These are phyloP conservation scores for Papilio glaucus DNA, from an alignment of 1,140 invertebrate species.

Conservation along the genomic window DNA sequence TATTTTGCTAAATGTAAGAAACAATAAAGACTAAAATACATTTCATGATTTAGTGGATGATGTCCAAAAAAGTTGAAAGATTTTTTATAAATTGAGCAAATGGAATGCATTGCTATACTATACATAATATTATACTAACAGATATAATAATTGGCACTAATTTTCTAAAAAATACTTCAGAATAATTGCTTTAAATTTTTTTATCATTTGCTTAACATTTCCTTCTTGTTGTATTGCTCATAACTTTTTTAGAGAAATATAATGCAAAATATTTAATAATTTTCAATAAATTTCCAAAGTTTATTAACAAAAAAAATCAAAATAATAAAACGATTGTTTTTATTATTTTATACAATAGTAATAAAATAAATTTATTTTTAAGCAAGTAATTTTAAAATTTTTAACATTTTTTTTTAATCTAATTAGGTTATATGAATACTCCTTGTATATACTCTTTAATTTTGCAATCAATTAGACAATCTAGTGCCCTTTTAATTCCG, in stretches of 20 bases:
- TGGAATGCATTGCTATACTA: background rate
- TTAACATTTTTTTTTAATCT: background rate
- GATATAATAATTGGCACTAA: background rate
- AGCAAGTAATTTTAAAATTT: background rate
- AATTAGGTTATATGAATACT: background rate
- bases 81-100: background rate
- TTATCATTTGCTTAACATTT: background rate
- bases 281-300: background rate
- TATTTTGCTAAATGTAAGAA: background rate
- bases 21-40: too few species aligned
- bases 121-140: background rate
- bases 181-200: background rate
- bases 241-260: background rate
- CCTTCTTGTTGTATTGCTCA: background rate
- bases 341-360: too few species aligned
- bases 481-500: slow-evolving; percentile 53
- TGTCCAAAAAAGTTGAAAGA: background rate
- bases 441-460: slow-evolving; percentile 34
- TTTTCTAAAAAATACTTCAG: background rate
- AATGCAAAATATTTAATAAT: background rate
- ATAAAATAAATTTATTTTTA: too few species aligned
- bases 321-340: too few species aligned
- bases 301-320: background rate
- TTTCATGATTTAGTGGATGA: too few species aligned
- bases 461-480: background rate